Percentiles rank a stretch among this genome's conserved stretches.
These are phyloP conservation scores for Megaceryle maxima DNA, from an alignment of 2,113 vertebrate genomes.

Conservation along the genomic window DNA sequence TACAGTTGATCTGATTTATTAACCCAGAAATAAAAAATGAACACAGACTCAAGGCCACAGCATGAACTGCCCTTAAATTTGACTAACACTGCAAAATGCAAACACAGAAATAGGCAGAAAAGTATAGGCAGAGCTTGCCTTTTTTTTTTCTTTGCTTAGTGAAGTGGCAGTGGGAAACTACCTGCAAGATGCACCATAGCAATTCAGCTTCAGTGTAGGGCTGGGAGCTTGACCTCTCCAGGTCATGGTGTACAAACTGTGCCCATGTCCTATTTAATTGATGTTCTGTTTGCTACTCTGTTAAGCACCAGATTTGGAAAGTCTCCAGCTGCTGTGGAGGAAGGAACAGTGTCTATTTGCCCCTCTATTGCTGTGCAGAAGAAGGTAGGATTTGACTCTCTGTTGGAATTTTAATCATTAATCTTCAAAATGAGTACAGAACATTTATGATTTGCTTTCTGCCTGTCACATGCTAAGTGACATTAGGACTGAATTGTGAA, in stretches of 20 bases:
- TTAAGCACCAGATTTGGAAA: slow-evolving; percentile 42
- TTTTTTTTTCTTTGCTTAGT: not conserved
- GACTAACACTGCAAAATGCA: not conserved
- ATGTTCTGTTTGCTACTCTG: slow-evolving; percentile 28
- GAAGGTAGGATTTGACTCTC: not conserved
- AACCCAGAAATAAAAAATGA: not conserved
- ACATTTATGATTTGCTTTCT: not conserved
- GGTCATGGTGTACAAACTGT: not conserved
- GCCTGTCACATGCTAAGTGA: not conserved
- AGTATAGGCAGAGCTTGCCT: not conserved
- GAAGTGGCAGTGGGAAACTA: not conserved
- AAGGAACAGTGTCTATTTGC: not conserved
- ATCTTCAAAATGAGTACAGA: not conserved
- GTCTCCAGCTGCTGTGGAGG: not conserved
- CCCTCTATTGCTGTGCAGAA: not conserved
- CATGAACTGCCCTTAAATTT: not conserved
- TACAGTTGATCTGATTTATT: not conserved
- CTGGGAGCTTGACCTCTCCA: not conserved
- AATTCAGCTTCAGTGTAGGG: not conserved
- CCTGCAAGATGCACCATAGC: not conserved
- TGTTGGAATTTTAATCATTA: not conserved
- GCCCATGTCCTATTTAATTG: slow-evolving; percentile 19
- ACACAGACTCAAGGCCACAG: not conserved
- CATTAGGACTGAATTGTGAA: not conserved
- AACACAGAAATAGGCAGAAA: not conserved